Base-by-base conservation (phyloP, 2,113 vertebrate genomes). In the Sylvilagus bachmani region DNA sequence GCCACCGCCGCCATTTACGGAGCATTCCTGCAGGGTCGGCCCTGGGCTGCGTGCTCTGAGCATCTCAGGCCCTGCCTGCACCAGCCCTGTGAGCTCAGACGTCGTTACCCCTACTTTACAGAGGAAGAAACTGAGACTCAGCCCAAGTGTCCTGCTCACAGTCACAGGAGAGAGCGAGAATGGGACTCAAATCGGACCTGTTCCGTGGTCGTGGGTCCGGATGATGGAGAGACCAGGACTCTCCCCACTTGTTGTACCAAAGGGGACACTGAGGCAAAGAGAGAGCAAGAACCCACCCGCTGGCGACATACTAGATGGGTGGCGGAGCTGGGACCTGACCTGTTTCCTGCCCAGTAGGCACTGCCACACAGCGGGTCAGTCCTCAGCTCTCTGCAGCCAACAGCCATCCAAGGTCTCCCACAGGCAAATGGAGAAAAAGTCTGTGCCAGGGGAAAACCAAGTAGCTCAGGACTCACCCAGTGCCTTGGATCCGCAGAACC, bases 381-480 rank as follows among this genome's bases (percentile, higher is more conserved):
- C 51, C 22, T n/a, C 21, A 21, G 27, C 55, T 19, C 55, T 58
- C 19, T 14, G 55, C 55, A 58, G 55, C 55, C 55, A 17, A 19
- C 55, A 58, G 19, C 14, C 55, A 58, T 5, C 55, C 14, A 14
- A 19, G 14, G 55, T 14, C 58, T 44, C 11, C 78, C 88, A 58
- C 61, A 70, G 75, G 27, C 81, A 85, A 92, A 49, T 95, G 91
- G 64, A 78, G 69, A 66, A 55, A 49, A 95, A 82, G 85, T 80
- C 58, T 31, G 58, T 66, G 79, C 73, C 82, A 44, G 44, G 44
- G 44, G 19, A 69, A 92, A 53, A 74, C 38, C 79, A 58, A 73
- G 70, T 44, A 93, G 64, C 53, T 81, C 5, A 1, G 53, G 78
- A 80, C 51, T 71, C 27, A 33, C 38, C 14, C 84, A 69, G 51